phyloP scores from a whole-genome alignment of 1,140 invertebrate species.

The Lasioglossum albipes region DNA sequence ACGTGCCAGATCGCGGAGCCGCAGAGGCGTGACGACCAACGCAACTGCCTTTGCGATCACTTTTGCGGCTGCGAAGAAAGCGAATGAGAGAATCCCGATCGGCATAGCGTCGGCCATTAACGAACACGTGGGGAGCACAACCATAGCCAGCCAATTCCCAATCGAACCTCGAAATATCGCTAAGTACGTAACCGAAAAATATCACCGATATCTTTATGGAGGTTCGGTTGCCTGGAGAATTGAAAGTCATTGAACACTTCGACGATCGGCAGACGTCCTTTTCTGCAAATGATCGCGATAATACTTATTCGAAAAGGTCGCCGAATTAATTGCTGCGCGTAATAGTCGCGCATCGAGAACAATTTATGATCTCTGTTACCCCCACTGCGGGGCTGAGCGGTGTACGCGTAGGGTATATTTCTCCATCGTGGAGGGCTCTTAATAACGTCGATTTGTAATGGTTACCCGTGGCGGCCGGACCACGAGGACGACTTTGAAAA shows the following conservation, averaged over 20 bases:
- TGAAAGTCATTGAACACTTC: no score
- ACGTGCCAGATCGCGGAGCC: slow-evolving; percentile 33
- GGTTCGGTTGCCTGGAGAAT: no score
- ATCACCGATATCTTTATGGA: no score
- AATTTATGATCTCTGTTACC: slow-evolving; percentile 26
- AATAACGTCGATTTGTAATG: slow-evolving; percentile 43
- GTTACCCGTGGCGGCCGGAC: slow-evolving; percentile 13
- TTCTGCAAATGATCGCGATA: no score
- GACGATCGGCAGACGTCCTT: no score
- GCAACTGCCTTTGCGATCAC: slow-evolving; percentile 63
- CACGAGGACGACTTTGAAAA: slow-evolving; percentile 17
- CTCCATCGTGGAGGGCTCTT: slow-evolving; percentile 26
- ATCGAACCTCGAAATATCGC: no score
- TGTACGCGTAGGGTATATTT: slow-evolving; percentile 21
- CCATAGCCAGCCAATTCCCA: no score
- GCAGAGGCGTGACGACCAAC: slow-evolving; percentile 62
- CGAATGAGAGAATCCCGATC: slow-evolving; percentile 26
- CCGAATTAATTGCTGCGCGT: no score
- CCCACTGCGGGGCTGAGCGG: neutral
- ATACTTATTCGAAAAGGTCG: no score
- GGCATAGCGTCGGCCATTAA: slow-evolving; percentile 25
- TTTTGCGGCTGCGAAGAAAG: slow-evolving; percentile 66
- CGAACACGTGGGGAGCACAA: no score
- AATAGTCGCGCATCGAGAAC: slow-evolving; percentile 8
- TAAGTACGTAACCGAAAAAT: no score